Base-by-base conservation (phyloP, 1,140 invertebrate genomes). In the Plodia interpunctella region DNA sequence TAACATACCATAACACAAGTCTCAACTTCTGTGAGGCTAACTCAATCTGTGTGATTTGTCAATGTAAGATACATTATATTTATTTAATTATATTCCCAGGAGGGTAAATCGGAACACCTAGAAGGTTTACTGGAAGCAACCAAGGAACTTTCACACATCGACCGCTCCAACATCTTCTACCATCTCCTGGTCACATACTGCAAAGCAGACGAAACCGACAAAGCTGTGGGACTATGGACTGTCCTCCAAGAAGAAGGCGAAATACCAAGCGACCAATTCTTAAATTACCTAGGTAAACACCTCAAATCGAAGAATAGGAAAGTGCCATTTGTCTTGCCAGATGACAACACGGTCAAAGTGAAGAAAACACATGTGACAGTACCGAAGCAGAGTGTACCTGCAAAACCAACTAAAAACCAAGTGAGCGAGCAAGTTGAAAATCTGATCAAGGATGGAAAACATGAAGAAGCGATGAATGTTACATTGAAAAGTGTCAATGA, bases 241-340 rank as follows among this genome's bases (percentile, higher is more conserved):
- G 85, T 94, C 74, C 93, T 97, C 87, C 95, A 97, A 87, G 95
- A 97, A 81, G 95, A 97, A 74, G 92, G 94, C 62, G 84, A 96
- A 55, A 80, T 92, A 28, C 94, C 96, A 0, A 93, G 91, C 19
- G 91, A 94, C 56, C 71, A 92, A 15, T 96, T 97, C 76, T 87
- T 97, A 0, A 67, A 76, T 6, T 90, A 88, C 21, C 86, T 97
- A 6, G 93, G 92, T 0, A 88, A 92, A 18, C 92, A 95, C 72
- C 88, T 97, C 10, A 88, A 92, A 69, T 87, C 90, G 19, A 92
- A 95, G 64, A 91, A 93, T 28, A 81, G 92, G 49, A 66, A 90
- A 3, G 91, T 96, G 30, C 95, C 95, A 0, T 96, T 96, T 74
- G 82, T 91, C 0, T 79, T 94, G 6, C 94, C 93, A 5, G 67